Evolutionary conservation across 1,140 invertebrate species (phyloP), one percentile per base, ranked within the genome.

Genomic region (Aleiodes sp.): DNA sequence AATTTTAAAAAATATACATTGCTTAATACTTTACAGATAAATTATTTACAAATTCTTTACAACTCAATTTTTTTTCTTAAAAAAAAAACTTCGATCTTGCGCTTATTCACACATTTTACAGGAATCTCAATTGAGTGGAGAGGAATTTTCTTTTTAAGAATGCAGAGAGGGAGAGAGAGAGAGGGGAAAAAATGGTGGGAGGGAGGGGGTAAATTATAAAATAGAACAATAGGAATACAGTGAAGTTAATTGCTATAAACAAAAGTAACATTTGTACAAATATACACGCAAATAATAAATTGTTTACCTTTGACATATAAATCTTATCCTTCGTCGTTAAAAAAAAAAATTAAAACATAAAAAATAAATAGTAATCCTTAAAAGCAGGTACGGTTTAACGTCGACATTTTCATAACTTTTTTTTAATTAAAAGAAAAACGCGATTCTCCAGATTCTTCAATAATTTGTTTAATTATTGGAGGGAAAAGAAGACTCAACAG

Each of bases 301-400:
- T 12, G 46, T 24, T 52, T 21, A 52, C 21, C 21, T 21, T 21
- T 52, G 46, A 68, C 46, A 6, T 21, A 52, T 24, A 12, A 52
- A 24, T 16, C 46, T 9, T 21, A 21, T 12, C 46, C 31, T 4
- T 52, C 46, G 10, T 24, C 21, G 68, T 76, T 76, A 75, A 76
- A 76, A 71, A 75, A 75, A 73, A 71, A 67, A 67, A 56, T 35
- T 16, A 14, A 68, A 74, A 65, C 21, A 71, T 75, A 74, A 69
- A 80, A 77, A 80, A 84, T 82, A 81, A 84, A 84, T 83, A 84
- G 77, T 82, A 82, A 79, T 81, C 80, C 78, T 86, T 78, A 79
- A 59, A 59, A 77, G 75, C 83, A 86, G 83, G 80, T 84, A 84
- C 82, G 76, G 74, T 81, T 76, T 80, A 73, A 77, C 46, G 75